Evolutionary conservation across 2,113 vertebrate genomes (phyloP).

Genomic region (Theristicus caerulescens): DNA sequence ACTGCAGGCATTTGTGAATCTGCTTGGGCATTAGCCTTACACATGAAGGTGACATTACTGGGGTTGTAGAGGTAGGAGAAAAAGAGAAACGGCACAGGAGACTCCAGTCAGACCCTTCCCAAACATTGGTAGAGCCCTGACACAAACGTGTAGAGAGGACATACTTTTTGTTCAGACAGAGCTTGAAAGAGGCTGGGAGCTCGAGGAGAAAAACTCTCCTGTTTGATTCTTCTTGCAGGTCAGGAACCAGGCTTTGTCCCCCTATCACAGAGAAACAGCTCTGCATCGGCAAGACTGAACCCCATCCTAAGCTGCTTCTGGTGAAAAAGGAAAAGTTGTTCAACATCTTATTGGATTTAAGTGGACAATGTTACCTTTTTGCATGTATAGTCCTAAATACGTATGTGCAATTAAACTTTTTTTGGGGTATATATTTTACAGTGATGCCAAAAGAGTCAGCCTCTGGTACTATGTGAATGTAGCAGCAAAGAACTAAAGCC

Average conservation of each 20-base stretch:
- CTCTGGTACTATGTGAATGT: not conserved
- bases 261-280: not conserved
- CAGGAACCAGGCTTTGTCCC: not conserved
- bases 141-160: not conserved
- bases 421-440: not conserved
- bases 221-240: not conserved
- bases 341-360: not conserved
- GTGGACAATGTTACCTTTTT: not conserved
- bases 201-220: not conserved
- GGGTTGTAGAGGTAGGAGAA: not conserved
- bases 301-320: not conserved
- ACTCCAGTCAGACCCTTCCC: not conserved
- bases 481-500: not conserved
- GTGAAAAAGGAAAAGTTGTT: not conserved
- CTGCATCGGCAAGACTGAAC: rapidly evolving
- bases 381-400: not conserved
- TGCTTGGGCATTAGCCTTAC: not conserved
- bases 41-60: not conserved
- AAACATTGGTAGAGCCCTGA: not conserved
- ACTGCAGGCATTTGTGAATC: not conserved
- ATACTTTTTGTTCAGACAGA: not conserved
- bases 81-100: not conserved
- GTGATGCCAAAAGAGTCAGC: not conserved
- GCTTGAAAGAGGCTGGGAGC: not conserved
- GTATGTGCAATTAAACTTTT: not conserved